Evolutionary conservation across 2,888 invertebrate genomes (phyloP), one percentile per base, ranked within the genome.

Genomic region (Cantharis flavilabris): DNA sequence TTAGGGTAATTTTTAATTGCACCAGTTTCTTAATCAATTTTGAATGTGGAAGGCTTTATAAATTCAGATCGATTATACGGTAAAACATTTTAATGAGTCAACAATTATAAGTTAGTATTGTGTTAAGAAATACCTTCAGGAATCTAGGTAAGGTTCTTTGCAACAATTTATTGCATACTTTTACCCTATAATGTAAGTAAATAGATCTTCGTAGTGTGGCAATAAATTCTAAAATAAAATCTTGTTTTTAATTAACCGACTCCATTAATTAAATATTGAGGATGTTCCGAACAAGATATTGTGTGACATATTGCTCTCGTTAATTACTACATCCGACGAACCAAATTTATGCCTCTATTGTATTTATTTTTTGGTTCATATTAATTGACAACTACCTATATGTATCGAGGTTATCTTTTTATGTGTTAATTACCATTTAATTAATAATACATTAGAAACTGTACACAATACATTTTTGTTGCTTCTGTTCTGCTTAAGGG

Each of bases 51-150:
- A 75, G 75, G 72, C 49, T 78, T 75, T 75, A 78, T 75, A 75
- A 75, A 78, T 75, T 75, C 72, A 75, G 78, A 78, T 78, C 78
- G 75, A 67, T 78, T 78, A 75, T 78, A 64, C 70, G 30, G 75
- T 72, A 71, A 74, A 75, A 64, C 67, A 33, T 49, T 75, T 70
- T 78, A 78, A 78, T 78, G 75, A 78, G 70, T 73, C 73, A 30
- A 70, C 75, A 78, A 78, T 78, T 78, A 78, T 77, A 73, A 73
- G 73, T 67, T 23, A 67, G 65, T 49, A 77, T 77, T 77, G 77
- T 77, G 74, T 77, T 77, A 73, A 63, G 77, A 77, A 73, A 77
- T 74, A 70, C 69, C 63, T 77, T 62, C 69, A 77, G 67, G 77
- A 77, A 77, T 77, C 71, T 77, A 77, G 77, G 77, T 74, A 77